Evolutionary conservation across 2,888 invertebrate species (phyloP).

Genomic region (Trachelus troglodyta): DNA sequence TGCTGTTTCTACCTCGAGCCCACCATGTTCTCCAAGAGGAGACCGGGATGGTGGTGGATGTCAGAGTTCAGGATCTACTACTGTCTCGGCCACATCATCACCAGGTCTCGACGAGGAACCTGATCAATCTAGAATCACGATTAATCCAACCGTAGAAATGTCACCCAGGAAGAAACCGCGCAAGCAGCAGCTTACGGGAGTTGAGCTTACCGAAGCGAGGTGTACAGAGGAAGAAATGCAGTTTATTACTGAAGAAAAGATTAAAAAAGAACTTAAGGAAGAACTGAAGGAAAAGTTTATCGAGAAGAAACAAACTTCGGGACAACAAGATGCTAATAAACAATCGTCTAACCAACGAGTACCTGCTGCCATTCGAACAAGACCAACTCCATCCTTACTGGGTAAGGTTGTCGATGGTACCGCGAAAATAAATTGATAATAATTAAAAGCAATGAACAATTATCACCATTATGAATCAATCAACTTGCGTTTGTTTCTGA

Average conservation of each 20-base stretch:
- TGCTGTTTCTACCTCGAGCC: constrained; percentile 50
- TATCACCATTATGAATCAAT: neutral
- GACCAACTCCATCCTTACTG: constrained; percentile 56
- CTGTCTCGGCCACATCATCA: constrained; percentile 87
- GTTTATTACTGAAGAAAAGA: constrained; percentile 71
- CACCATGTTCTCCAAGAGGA: constrained; percentile 58
- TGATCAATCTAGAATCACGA: constrained; percentile 65
- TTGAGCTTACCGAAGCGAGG: constrained; percentile 57
- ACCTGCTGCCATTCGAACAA: constrained; percentile 45
- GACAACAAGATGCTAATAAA: constrained; percentile 36
- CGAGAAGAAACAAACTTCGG: constrained; percentile 46
- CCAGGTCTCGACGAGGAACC: constrained; percentile 76
- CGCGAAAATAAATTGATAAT: neutral
- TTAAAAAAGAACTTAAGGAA: constrained; percentile 65
- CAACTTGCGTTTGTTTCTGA: constrained; percentile 13
- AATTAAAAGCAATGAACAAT: neutral
- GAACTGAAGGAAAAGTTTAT: constrained; percentile 63
- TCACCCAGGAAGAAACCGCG: constrained; percentile 92
- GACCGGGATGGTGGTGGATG: constrained; percentile 62
- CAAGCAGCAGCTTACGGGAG: constrained; percentile 78
- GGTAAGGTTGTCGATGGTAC: constrained; percentile 35
- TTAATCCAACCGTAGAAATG: constrained; percentile 70
- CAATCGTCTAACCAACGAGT: constrained; percentile 40
- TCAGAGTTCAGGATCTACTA: constrained; percentile 80
- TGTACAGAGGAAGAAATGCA: constrained; percentile 70